Evolutionary conservation across 2,113 vertebrate species (phyloP), one percentile per base, ranked within the genome.

Genomic region (Caranx melampygus): DNA sequence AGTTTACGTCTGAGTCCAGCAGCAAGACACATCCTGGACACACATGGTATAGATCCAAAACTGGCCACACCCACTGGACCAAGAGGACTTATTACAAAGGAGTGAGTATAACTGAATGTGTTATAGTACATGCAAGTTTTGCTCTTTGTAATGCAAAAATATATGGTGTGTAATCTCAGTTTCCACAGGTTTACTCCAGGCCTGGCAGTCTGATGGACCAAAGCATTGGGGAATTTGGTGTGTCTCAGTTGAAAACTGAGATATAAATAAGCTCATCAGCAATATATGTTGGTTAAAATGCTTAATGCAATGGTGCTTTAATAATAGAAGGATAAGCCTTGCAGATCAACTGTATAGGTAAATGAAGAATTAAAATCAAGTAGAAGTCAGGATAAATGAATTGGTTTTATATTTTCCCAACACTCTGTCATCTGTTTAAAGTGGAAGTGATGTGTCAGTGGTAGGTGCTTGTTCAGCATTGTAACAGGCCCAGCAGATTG

Each of bases 1-100:
- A 99, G 98, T 77, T 65, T 97, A 68, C 96, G 98, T 14, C 85
- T 99, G 84, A 99, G 98, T 93, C 97, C 98, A 64, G 98, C 98
- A 82, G 98, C 98, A 37, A 96, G 98, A 59, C 94, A 96, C 87
- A 98, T 99, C 93, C 60, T 99, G 89, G 95, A 96, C 86, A 97
- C 95, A 0, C 95, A 98, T 21, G 92, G 95, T 0, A 51, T 99
- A 34, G 96, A 98, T 75, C 91, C 95, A 40, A 95, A 94, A 82
- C 84, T 93, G 79, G 89, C 94, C 49, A 95, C 82, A 31, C 94
- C 97, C 26, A 95, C 97, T 31, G 97, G 98, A 13, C 97, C 95
- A 83, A 95, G 97, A 79, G 97, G 97, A 63, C 93, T 99, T 76
- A 95, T 99, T 92, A 99, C 97, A 26, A 99, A 99, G 88, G 98